Evolutionary conservation across 2,113 vertebrate genomes (phyloP).

Genomic region (Seriola aureovittata): DNA sequence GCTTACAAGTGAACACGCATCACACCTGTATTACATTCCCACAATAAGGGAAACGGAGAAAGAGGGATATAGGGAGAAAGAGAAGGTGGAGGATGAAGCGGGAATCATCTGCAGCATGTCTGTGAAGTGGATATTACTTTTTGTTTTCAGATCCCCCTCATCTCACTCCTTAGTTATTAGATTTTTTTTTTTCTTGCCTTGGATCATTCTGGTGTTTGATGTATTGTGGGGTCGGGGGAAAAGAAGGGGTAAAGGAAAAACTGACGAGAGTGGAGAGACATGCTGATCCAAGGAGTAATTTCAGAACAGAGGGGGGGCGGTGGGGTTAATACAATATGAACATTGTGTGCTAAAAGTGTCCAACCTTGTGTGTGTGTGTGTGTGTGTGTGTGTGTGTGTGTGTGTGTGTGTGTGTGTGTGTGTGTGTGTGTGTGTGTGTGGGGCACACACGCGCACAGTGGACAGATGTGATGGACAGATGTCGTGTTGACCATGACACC

Average conservation of each 20-base stretch:
- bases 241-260: slow-evolving; percentile 2
- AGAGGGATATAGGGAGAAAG: not conserved
- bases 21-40: slow-evolving; percentile 72
- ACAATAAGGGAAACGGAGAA: slow-evolving; percentile 60
- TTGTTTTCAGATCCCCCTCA: slow-evolving; percentile 47
- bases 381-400: slow-evolving; percentile 25
- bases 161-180: slow-evolving; percentile 34
- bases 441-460: not conserved
- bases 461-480: slow-evolving; percentile 73
- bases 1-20: slow-evolving; percentile 69
- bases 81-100: slow-evolving; percentile 20
- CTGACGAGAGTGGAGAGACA: slow-evolving; percentile 13
- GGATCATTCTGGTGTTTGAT: slow-evolving; percentile 53
- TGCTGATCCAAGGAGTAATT: slow-evolving; percentile 9
- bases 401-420: slow-evolving; percentile 7
- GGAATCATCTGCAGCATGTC: slow-evolving; percentile 45
- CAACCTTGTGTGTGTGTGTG: slow-evolving; percentile 6
- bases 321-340: slow-evolving; percentile 10
- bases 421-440: slow-evolving; percentile 21
- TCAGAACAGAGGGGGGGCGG: not conserved
- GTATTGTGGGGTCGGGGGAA: slow-evolving; percentile 8
- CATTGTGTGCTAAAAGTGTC: slow-evolving; percentile 26
- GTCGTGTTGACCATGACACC: slow-evolving; percentile 41
- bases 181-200: slow-evolving; percentile 15
- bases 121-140: slow-evolving; percentile 69